Evolutionary conservation across 2,797 vertebrate species (phyloP).

Genomic region (Pangasius mekongensis): DNA sequence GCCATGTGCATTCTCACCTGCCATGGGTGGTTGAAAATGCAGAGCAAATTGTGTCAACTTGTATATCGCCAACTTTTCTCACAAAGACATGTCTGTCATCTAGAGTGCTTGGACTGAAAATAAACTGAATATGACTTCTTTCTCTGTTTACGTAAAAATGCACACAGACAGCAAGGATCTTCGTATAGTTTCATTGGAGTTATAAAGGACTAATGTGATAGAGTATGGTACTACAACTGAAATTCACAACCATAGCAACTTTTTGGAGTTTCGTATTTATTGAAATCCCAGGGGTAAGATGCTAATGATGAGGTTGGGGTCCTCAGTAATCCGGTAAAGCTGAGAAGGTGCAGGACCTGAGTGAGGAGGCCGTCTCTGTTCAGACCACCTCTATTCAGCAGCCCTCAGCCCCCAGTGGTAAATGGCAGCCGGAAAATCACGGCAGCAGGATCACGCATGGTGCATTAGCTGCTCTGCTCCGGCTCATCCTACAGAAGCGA

Average conservation of each 20-base stretch:
- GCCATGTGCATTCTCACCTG: constrained; percentile 40
- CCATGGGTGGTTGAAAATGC: constrained; percentile 37
- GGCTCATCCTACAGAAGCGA: constrained; percentile 55
- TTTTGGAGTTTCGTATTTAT: constrained; percentile 13
- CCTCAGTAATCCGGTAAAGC: constrained; percentile 60
- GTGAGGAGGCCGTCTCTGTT: constrained; percentile 64
- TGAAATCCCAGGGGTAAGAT: constrained; percentile 34
- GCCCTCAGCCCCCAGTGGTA: constrained; percentile 64
- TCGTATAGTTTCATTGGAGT: not conserved
- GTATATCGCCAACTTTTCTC: constrained; percentile 19
- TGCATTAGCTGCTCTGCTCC: constrained; percentile 62
- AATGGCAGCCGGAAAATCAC: constrained; percentile 78
- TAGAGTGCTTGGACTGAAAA: constrained; percentile 21
- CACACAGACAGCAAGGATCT: not conserved
- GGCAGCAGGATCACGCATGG: constrained; percentile 71
- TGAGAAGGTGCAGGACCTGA: constrained; percentile 53
- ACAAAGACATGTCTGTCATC: constrained; percentile 7
- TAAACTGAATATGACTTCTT: constrained; percentile 20
- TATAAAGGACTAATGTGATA: not conserved
- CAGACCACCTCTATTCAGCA: constrained; percentile 75
- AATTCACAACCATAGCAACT: constrained; percentile 16
- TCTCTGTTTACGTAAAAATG: not conserved
- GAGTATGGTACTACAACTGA: not conserved
- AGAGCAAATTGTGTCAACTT: constrained; percentile 34
- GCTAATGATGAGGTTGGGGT: constrained; percentile 43